Evolutionary conservation across 2,888 invertebrate genomes (phyloP).

Genomic region (Pharmacophagus antenor): DNA sequence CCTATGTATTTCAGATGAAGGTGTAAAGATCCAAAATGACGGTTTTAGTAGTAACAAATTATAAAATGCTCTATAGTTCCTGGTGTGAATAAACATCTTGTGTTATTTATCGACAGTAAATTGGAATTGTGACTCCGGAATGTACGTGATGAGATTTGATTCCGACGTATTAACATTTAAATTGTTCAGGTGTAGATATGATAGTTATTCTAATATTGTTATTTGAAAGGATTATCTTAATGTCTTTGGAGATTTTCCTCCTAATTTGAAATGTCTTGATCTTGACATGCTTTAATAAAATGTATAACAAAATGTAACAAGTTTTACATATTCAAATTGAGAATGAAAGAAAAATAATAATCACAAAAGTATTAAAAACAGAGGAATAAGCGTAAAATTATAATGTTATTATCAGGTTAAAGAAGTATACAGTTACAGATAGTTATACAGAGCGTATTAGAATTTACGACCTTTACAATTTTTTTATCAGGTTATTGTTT

Average conservation of each 20-base stretch:
- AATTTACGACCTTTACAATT: no score
- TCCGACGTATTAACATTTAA: conserved; percentile 61
- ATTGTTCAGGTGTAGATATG: conserved; percentile 52
- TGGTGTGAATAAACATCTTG: conserved; percentile 50
- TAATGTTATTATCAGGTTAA: no score
- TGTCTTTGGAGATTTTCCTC: conserved; percentile 27
- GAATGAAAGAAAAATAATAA: no score
- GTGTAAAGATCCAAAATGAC: conserved; percentile 46
- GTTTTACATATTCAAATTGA: neutral
- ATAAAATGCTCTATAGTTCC: conserved; percentile 38
- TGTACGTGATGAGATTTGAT: conserved; percentile 59
- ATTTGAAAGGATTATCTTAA: conserved; percentile 40
- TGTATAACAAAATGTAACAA: neutral
- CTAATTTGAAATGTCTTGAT: neutral
- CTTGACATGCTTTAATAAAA: neutral
- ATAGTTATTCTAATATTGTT: conserved; percentile 44
- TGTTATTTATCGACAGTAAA: conserved; percentile 58
- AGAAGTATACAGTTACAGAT: no score
- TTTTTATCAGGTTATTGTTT: no score
- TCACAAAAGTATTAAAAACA: no score
- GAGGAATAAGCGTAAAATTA: no score
- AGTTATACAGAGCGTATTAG: no score
- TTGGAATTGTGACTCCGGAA: conserved; percentile 57
- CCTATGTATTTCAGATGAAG: conserved; percentile 43
- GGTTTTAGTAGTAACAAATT: conserved; percentile 36